Base-by-base conservation (phyloP, 2,888 invertebrate genomes). In the Tuberolachnus salignus region DNA sequence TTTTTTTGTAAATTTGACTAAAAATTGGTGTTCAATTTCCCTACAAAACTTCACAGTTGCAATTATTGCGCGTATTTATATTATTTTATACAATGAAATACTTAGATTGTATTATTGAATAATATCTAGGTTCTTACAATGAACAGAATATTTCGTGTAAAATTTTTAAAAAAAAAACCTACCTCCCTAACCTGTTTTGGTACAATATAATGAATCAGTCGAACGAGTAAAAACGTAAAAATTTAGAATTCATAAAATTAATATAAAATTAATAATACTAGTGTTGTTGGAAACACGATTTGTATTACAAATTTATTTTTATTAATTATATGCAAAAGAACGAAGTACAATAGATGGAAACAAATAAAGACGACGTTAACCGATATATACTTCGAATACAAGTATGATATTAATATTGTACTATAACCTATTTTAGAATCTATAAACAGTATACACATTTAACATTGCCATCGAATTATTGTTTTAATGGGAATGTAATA, bases 281-380 rank as follows among this genome's bases (percentile, higher is more conserved):
- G n/a, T n/a, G n/a, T 51, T 1, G 21, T 23, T 10, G 13, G n/a
- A 46, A 46, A 57, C 16, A 46, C 34, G 34, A 4, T 55, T 57
- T n/a, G 23, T n/a, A 59, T 61, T 72, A n/a, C n/a, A n/a, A n/a
- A n/a, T 57, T 57, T 34, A 34, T 34, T 34, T 34, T 34, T n/a
- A n/a, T n/a, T 34, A 34, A 34, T 34, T 6, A 4, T 34, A 34
- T 34, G 34, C 34, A 6, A 4, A 34, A 6, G 34, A 4, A 34
- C 34, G 34, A 34, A 59, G 34, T 34, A 34, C 46, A 46, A 46
- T 3, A 13, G 46, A 10, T 46, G 21, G 11, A 55, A 21, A 64
- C 14, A 46, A 64, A 44, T 64, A 44, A 53, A 13, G 8, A 51
- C n/a, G 34, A n/a, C 26, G 16, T 34, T 34, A 4, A 34, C 3